Evolutionary conservation across 1,140 invertebrate species (phyloP).

Genomic region (Drosophila yakuba): DNA sequence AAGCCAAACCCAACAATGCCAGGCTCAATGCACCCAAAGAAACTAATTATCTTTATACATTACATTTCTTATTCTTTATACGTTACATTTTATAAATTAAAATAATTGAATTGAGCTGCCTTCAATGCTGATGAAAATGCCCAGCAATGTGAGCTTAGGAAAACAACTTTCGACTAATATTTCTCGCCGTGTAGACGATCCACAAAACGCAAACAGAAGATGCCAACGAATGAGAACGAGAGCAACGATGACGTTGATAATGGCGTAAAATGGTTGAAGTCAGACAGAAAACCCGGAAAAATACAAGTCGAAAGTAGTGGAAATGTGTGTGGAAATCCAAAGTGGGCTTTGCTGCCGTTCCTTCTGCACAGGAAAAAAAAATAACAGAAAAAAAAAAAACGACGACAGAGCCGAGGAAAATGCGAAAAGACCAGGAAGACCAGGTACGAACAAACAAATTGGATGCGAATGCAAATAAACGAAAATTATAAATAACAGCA

Average conservation of each 20-base stretch:
- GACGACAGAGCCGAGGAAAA: constrained; percentile 47
- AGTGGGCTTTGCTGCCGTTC: not conserved
- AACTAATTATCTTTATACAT: not conserved
- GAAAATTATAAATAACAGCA: constrained; percentile 84
- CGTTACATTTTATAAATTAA: not conserved
- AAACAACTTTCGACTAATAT: not conserved
- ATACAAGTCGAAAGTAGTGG: constrained; percentile 46
- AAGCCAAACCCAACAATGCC: constrained; percentile 67
- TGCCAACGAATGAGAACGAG: constrained; percentile 33
- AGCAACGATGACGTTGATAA: constrained; percentile 69
- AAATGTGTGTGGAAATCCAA: constrained; percentile 13
- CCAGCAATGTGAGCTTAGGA: not conserved
- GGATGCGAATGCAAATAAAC: constrained; percentile 84
- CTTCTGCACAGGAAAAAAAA: constrained; percentile 10
- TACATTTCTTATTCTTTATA: no score
- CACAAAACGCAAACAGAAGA: constrained; percentile 43
- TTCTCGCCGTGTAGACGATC: constrained; percentile 18
- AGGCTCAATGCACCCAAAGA: constrained; percentile 18
- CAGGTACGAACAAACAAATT: constrained; percentile 77
- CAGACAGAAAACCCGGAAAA: constrained; percentile 46
- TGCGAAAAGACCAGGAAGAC: constrained; percentile 46
- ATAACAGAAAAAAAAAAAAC: constrained; percentile 29
- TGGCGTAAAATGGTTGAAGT: constrained; percentile 79
- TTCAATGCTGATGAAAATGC: not conserved
- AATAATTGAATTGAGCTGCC: not conserved